Percentiles rank a stretch among this genome's conserved stretches.
Conservation (phyloP, 2,888 invertebrate genomes). For the Scaptomyza flava region DNA sequence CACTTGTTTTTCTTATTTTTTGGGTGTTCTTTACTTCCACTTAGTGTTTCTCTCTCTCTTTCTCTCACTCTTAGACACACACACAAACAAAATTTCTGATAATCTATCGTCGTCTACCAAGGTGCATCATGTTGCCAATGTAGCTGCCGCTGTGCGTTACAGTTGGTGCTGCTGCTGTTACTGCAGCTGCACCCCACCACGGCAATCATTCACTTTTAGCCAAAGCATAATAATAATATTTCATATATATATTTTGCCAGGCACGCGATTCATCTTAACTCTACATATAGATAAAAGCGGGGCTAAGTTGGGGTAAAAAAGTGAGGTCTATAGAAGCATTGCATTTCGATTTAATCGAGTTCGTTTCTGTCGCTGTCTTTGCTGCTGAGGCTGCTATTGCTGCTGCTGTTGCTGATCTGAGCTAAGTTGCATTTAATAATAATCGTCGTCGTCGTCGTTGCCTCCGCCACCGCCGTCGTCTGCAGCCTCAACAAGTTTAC, state of each 20-base stretch:
- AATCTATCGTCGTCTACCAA: conserved; percentile 77
- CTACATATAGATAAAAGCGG: conserved; percentile 17
- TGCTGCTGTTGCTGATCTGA: conserved; percentile 64
- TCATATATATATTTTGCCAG: too few species aligned
- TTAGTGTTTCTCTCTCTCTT: conserved; percentile 7
- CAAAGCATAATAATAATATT: conserved; percentile 79
- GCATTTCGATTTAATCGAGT: conserved; percentile 78
- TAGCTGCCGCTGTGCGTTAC: conserved; percentile 30
- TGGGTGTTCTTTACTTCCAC: conserved; percentile 26
- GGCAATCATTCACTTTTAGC: conserved; percentile 79
- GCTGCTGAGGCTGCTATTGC: conserved; percentile 28
- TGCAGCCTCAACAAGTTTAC: conserved; percentile 65
- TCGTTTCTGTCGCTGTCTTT: conserved; percentile 51
- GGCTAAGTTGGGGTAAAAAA: background rate
- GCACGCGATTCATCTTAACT: conserved; percentile 78
- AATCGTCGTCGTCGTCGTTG: conserved; percentile 59
- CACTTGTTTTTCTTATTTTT: background rate
- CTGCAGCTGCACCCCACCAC: conserved; percentile 56
- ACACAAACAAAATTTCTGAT: conserved; percentile 42
- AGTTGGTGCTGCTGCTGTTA: conserved; percentile 32
- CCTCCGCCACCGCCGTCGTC: conserved; percentile 25
- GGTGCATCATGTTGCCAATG: conserved; percentile 71
- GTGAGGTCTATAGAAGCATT: conserved; percentile 63
- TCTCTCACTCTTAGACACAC: conserved; percentile 18
- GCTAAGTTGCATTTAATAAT: conserved; percentile 78